These are phyloP conservation scores for Protobothrops flavoviridis DNA, from an alignment of 2,113 vertebrate species.

Conservation along the genomic window DNA sequence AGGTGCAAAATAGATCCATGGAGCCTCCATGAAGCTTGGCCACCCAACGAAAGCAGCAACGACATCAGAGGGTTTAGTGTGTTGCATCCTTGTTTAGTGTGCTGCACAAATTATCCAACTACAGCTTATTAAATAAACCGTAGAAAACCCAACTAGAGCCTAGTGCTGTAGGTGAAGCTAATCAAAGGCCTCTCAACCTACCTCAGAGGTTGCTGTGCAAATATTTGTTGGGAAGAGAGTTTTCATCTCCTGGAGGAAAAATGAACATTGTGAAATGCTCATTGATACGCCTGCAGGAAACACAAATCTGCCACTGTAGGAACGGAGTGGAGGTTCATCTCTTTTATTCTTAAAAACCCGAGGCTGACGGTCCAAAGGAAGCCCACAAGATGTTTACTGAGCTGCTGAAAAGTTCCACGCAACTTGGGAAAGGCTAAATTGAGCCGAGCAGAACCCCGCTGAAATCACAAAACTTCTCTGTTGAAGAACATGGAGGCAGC, in stretches of 20 bases:
- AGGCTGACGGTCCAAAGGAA: not conserved
- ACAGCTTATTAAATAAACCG: not conserved
- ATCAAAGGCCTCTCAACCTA: not conserved
- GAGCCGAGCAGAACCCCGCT: not conserved
- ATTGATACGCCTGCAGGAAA: not conserved
- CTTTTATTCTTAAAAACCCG: not conserved
- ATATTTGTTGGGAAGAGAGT: not conserved
- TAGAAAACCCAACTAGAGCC: not conserved
- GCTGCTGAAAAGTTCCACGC: not conserved
- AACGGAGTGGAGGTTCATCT: not conserved
- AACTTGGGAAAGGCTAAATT: not conserved
- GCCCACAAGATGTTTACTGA: not conserved
- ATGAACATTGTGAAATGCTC: not conserved
- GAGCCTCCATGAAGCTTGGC: not conserved
- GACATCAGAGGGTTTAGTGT: not conserved
- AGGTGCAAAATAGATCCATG: not conserved
- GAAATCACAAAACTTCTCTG: slow-evolving; percentile 6
- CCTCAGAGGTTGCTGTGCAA: not conserved
- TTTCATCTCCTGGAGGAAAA: not conserved
- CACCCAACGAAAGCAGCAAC: not conserved
- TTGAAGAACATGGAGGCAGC: not conserved
- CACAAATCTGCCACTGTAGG: not conserved
- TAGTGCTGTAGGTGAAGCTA: not conserved
- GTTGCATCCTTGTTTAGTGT: not conserved
- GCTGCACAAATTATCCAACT: not conserved